Percentiles rank a stretch among this genome's conserved stretches.
Conservation (phyloP, 2,888 invertebrate species). For the Silvanus unidentatus region DNA sequence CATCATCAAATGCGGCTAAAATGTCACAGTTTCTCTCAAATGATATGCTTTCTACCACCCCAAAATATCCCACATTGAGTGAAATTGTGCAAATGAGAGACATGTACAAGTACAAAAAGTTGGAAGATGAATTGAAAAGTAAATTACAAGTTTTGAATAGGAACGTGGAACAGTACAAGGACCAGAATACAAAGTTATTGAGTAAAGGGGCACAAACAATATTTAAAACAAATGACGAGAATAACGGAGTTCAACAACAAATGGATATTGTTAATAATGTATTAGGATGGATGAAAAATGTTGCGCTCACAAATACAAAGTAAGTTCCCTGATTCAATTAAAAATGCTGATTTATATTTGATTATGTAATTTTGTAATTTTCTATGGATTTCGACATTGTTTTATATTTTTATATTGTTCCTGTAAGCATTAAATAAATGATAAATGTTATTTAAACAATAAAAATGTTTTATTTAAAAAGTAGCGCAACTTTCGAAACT, state of each 20-base stretch:
- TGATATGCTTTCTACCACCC: too few relatives aligned
- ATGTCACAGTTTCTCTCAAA: too few relatives aligned
- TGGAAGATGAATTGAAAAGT: constrained; percentile 22
- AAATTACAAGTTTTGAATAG: constrained; percentile 24
- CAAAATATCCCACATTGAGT: too few relatives aligned
- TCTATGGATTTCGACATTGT: too few relatives aligned
- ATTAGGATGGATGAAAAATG: constrained; percentile 27
- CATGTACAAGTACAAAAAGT: constrained; percentile 17
- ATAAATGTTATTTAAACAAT: too few relatives aligned
- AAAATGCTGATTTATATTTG: too few relatives aligned
- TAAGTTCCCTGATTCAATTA: too few relatives aligned
- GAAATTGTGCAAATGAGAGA: not conserved
- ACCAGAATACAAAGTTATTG: constrained; percentile 22
- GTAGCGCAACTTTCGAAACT: not conserved
- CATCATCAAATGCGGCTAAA: too few relatives aligned
- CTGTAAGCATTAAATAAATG: too few relatives aligned
- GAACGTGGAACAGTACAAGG: constrained; percentile 21
- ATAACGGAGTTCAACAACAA: constrained; percentile 22
- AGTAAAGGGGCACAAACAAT: constrained; percentile 22
- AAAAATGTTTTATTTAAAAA: too few relatives aligned
- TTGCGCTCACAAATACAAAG: constrained; percentile 14
- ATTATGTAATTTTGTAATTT: too few relatives aligned
- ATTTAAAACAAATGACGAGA: constrained; percentile 18
- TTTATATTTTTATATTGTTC: too few relatives aligned
- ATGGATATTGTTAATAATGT: constrained; percentile 26